Conservation (phyloP, 2,797 vertebrate genomes). For the Melanotaenia boesemani region DNA sequence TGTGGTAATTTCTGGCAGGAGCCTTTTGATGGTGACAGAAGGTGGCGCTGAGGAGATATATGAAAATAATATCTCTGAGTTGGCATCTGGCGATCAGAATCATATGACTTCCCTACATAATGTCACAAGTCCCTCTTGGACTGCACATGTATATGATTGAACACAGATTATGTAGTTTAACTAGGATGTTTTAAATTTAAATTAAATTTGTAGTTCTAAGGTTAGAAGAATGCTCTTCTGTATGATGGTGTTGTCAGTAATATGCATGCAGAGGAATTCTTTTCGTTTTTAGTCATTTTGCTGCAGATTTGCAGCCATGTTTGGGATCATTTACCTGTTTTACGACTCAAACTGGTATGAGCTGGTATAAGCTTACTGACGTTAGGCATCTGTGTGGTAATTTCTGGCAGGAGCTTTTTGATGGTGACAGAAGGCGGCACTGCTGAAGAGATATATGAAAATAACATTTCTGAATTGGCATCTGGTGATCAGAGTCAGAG, state of each 20-base stretch:
- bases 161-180: too few species aligned
- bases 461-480: background rate
- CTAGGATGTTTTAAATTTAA: too few species aligned
- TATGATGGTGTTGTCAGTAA: too few species aligned
- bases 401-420: background rate
- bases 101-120: too few species aligned
- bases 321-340: too few species aligned
- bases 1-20: background rate
- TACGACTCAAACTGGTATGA: too few species aligned
- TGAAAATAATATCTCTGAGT: background rate
- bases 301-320: too few species aligned
- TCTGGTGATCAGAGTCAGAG: background rate
- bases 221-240: too few species aligned
- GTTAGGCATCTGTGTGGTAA: background rate
- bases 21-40: background rate
- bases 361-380: background rate
- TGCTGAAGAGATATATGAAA: conserved; percentile 20
- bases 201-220: too few species aligned
- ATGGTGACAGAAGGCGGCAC: background rate
- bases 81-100: background rate
- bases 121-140: too few species aligned
- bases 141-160: background rate
- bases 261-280: too few species aligned
- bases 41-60: conserved; percentile 18
- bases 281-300: too few species aligned